Percentiles rank a stretch among this genome's conserved stretches.
phyloP scores from a whole-genome alignment of 2,888 invertebrate species.

The Meta bourneti region DNA sequence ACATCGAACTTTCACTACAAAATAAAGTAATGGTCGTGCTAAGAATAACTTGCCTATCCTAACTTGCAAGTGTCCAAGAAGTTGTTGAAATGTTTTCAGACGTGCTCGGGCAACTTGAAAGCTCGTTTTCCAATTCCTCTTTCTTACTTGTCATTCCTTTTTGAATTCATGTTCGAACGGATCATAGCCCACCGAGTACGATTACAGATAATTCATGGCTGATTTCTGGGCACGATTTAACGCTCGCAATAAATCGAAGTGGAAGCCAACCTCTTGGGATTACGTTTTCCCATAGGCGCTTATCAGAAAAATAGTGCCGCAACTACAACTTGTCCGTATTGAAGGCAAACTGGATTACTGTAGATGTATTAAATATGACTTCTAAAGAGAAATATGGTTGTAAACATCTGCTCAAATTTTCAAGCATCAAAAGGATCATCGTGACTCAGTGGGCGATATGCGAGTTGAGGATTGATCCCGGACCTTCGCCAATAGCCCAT shows the following conservation, averaged over 20 bases:
- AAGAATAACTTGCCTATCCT: not conserved
- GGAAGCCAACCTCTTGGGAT: not conserved
- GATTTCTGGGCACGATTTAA: constrained; percentile 12
- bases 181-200: not conserved
- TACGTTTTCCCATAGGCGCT: not conserved
- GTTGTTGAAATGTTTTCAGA: constrained; percentile 33
- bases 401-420: too few relatives aligned
- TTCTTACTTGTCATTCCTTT: not conserved
- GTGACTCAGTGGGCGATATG: too few relatives aligned
- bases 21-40: not conserved
- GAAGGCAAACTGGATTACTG: too few relatives aligned
- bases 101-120: constrained; percentile 34
- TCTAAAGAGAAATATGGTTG: too few relatives aligned
- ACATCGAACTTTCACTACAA: not conserved
- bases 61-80: not conserved
- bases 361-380: too few relatives aligned
- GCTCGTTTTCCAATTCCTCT: constrained; percentile 14
- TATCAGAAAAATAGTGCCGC: not conserved
- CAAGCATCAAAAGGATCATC: too few relatives aligned
- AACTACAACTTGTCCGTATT: too few relatives aligned
- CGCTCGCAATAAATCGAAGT: constrained; percentile 20
- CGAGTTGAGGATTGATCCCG: too few relatives aligned
- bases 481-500: too few relatives aligned
- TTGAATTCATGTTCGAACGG: not conserved
- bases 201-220: constrained; percentile 11